Evolutionary conservation across 2,113 vertebrate species (phyloP), one percentile per base, ranked within the genome.

Genomic region (Percopsis transmontana): DNA sequence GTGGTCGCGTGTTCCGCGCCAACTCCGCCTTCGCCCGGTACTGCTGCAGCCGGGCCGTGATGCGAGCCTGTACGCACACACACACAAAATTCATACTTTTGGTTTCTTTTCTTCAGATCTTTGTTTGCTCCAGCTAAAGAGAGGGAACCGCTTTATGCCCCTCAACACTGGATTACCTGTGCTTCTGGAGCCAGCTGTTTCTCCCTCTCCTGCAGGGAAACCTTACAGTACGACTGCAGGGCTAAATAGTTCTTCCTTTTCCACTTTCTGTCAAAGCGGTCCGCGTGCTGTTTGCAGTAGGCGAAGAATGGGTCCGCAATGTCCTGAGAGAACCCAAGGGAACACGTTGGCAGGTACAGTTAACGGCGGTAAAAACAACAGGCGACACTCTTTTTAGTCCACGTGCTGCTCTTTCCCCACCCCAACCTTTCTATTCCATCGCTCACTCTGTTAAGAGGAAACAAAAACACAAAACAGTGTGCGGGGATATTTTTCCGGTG

Each of bases 281-380:
- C 97, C 0, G 97, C 97, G 58, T 99, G 97, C 75, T 99, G 97
- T 84, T 99, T 99, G 91, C 97, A 99, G 88, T 99, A 99, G 60
- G 97, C 97, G 88, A 99, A 99, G 85, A 99, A 99, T 2, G 97
- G 97, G 91, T 99, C 97, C n/a, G 97, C 97, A 77, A 99, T 99
- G 73, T 99, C 97, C 97, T 99, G 82, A 11, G 41, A 56, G 55
- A 38, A 16, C 61, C 18, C 44, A 8, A 38, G 0, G 6, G 38
- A 18, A 24, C 42, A 44, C 33, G 15, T 24, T 51, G 20, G 19
- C 27, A 45, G 50, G 3, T 42, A 45, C n/a, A 21, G 38, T 39
- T 45, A 56, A 21, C 21, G 13, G 4, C 1, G 19, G 42, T 18
- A 41, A 54, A 54, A 3, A 51, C 47, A 27, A 12, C 33, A 7